Base-by-base conservation (phyloP, 2,113 vertebrate species). In the Pseudorhombus dupliciocellatus region DNA sequence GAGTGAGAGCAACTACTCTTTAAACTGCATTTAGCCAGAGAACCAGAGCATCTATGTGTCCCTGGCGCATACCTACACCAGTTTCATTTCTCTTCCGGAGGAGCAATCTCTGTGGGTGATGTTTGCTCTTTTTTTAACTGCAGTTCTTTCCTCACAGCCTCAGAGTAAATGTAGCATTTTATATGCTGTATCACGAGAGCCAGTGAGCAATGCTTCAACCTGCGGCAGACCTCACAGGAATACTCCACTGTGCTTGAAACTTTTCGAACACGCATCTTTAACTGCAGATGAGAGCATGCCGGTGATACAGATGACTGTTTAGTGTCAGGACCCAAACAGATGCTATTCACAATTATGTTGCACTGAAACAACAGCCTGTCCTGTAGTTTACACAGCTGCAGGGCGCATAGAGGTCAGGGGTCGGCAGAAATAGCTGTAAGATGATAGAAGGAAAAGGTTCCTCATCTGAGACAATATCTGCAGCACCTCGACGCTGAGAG, bases 311-410 rank as follows among this genome's bases (percentile, higher is more conserved):
- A 52, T 53, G 60, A 31, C 26, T 42, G 11, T 15, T 42, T 16
- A 46, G 57, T 15, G 52, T 65, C 52, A 57, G 60, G 59, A 61
- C 25, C 8, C 62, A 25, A 55, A 73, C 26, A 73, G 60, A 65
- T 25, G 30, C 22, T 30, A 46, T 31, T 79, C 52, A 67, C 60
- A 46, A 16, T 46, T 46, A 46, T 46, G 18, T 46, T 46, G 18
- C 42, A 18, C 16, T 18, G 42, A 46, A 18, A 37, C 34, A 37
- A 37, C 34, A 37, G 46, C 62, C 63, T 37, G 34, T 37, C 6
- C 31, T 50, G 14, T 18, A 42, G 14, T 15, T 26, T 12, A 59
- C 9, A 31, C 15, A 69, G 37, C 40, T 31, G 16, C 2, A 21
- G 25, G 25, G 58, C 60, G 42, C 40, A 71, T 12, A 25, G 53